These are phyloP conservation scores for Aphrophora alni DNA, from an alignment of 2,888 invertebrate species.

Conservation along the genomic window DNA sequence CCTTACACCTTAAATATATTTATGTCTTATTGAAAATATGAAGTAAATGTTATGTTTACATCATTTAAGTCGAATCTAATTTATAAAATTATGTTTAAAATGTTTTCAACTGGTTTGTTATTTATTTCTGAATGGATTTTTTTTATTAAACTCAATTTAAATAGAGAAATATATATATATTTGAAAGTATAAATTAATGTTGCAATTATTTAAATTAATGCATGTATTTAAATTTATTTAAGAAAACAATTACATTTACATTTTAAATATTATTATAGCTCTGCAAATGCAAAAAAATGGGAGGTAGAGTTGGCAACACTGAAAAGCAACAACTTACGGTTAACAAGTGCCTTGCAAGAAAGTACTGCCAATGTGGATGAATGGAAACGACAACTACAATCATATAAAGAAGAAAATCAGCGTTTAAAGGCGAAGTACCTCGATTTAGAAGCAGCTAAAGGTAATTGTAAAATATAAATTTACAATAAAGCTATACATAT, in stretches of 20 bases:
- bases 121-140: no score
- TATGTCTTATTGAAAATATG: no score
- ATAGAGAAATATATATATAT: no score
- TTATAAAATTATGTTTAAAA: no score
- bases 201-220: no score
- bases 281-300: conserved; percentile 98
- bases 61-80: no score
- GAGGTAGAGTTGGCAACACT: conserved; percentile 95
- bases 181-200: no score
- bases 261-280: conserved; percentile 69
- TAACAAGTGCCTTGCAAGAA: conserved; percentile 93
- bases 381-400: conserved; percentile 96
- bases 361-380: conserved; percentile 98
- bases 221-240: no score
- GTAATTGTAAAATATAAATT: conserved; percentile 54
- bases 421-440: conserved; percentile 77
- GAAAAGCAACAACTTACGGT: conserved; percentile 93
- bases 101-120: no score
- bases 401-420: conserved; percentile 89
- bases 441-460: conserved; percentile 73
- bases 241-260: not conserved
- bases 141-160: no score
- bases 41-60: no score
- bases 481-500: not conserved
- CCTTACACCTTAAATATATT: no score